Percentiles rank a stretch among this genome's conserved stretches.
Conservation (phyloP, 1,140 invertebrate species). For the Pogonognathellus flavescens region DNA sequence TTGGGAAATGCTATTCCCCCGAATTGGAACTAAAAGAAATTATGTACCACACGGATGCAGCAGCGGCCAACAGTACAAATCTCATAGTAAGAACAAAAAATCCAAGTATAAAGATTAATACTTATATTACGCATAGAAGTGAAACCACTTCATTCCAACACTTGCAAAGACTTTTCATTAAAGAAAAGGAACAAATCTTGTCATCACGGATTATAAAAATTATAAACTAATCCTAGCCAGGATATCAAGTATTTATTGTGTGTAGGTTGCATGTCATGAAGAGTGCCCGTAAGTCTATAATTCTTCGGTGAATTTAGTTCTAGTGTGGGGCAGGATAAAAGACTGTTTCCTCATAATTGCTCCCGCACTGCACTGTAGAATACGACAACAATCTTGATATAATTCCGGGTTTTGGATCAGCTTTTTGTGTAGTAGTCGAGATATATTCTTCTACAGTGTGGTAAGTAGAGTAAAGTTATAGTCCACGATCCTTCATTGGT, state of each 20-base stretch:
- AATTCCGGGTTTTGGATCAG: not conserved
- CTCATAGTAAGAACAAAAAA: no score
- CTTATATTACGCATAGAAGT: no score
- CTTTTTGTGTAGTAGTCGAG: no score
- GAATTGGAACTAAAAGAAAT: not conserved
- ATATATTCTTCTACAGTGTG: not conserved
- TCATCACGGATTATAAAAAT: no score
- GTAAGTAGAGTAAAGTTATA: not conserved
- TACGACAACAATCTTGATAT: not conserved
- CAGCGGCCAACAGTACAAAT: not conserved
- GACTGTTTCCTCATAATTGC: not conserved
- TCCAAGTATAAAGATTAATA: no score
- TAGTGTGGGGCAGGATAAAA: not conserved
- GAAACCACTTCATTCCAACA: no score
- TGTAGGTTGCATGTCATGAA: not conserved
- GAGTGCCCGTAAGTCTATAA: not conserved
- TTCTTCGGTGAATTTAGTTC: not conserved
- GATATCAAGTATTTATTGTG: no score
- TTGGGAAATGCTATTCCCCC: constrained; percentile 4
- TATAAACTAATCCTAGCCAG: no score
- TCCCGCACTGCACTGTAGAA: not conserved
- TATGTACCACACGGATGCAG: not conserved
- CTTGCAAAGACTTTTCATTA: no score
- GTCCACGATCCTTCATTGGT: not conserved
- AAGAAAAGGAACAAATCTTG: no score